Evolutionary conservation across 2,797 vertebrate genomes (phyloP).

Genomic region (Calcarius lapponicus): DNA sequence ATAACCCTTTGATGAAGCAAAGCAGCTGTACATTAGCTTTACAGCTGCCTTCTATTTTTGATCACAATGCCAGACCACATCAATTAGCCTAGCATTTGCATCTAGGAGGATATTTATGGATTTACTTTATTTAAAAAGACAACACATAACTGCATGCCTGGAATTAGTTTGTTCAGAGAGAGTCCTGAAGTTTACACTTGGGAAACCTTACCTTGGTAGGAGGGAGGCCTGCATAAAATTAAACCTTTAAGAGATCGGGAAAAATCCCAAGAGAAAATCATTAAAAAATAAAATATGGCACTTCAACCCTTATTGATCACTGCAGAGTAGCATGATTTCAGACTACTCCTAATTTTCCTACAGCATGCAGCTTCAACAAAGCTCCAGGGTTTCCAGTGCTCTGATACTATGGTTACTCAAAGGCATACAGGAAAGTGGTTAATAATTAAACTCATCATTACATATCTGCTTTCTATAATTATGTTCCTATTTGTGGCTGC

Average conservation of each 20-base stretch:
- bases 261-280: background rate
- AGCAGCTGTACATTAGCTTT: background rate
- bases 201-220: background rate
- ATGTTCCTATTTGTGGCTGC: background rate
- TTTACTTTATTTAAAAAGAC: background rate
- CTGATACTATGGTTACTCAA: background rate
- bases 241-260: background rate
- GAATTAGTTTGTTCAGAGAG: background rate
- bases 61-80: background rate
- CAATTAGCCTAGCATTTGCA: constrained; percentile 2
- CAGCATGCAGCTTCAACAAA: background rate
- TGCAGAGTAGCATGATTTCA: background rate
- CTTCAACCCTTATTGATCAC: background rate
- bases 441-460: constrained; percentile 34
- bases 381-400: background rate
- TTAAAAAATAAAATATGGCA: background rate
- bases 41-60: background rate
- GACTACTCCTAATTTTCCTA: background rate
- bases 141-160: background rate
- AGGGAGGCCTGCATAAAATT: background rate
- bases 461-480: background rate
- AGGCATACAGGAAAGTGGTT: background rate
- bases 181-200: background rate
- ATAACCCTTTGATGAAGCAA: background rate
- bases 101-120: background rate